phyloP scores from a whole-genome alignment of 1,140 invertebrate species.

The Muscidifurax raptorellus region DNA sequence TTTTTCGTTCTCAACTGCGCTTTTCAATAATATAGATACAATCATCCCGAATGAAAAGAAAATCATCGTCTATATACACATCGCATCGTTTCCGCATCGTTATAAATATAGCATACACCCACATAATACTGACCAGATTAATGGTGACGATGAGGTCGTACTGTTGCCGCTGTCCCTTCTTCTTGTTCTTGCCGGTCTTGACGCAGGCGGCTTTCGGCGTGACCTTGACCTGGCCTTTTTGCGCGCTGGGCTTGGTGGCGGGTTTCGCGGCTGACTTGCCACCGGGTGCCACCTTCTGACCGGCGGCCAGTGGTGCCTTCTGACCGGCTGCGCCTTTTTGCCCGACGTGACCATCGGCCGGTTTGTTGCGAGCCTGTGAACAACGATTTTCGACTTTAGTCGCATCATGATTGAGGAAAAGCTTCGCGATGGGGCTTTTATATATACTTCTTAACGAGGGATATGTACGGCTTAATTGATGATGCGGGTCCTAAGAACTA shows the following conservation, averaged over 20 bases:
- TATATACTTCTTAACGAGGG: neutral
- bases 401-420: neutral
- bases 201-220: constrained; percentile 76
- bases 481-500: constrained; percentile 1
- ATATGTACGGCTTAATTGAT: neutral
- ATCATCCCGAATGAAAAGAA: too few relatives aligned
- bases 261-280: constrained; percentile 76
- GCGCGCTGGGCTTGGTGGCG: constrained; percentile 74
- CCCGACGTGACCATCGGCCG: constrained; percentile 84
- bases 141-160: constrained; percentile 89
- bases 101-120: neutral
- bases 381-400: neutral
- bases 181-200: constrained; percentile 85
- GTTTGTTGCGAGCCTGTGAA: constrained; percentile 85
- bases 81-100: too few relatives aligned
- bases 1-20: too few relatives aligned
- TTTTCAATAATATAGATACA: too few relatives aligned
- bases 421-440: neutral
- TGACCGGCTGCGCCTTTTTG: constrained; percentile 79
- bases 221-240: constrained; percentile 74
- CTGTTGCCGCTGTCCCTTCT: constrained; percentile 87
- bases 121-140: constrained; percentile 82
- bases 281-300: constrained; percentile 79
- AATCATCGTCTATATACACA: too few relatives aligned
- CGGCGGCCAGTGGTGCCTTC: constrained; percentile 72